Conservation (phyloP, 2,113 vertebrate genomes). For the Bubalus kerabau region DNA sequence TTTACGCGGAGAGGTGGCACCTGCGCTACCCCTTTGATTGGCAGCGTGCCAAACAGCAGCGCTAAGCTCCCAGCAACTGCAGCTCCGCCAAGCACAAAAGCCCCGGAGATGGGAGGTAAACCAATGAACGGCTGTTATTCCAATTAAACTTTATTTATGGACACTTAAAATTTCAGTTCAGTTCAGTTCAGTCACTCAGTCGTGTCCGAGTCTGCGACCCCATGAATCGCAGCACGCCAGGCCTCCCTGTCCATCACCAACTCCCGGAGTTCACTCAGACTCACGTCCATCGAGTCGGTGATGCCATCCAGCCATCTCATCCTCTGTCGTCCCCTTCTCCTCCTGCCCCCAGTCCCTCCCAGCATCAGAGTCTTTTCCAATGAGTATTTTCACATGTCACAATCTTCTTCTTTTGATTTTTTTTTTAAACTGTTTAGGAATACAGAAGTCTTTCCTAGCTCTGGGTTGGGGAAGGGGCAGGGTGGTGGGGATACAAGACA, state of each 20-base stretch:
- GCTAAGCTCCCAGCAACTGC: rapidly evolving
- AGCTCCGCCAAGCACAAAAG: neutral
- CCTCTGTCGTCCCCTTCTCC: too few relatives aligned
- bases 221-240: too few relatives aligned
- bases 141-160: neutral
- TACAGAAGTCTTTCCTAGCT: neutral
- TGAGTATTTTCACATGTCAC: neutral
- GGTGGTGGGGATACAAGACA: neutral
- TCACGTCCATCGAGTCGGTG: too few relatives aligned
- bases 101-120: rapidly evolving
- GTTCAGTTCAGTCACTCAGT: too few relatives aligned
- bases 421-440: neutral
- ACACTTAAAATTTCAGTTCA: neutral
- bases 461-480: neutral
- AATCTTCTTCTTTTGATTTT: neutral
- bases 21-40: rapidly evolving
- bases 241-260: too few relatives aligned
- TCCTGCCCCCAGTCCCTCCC: too few relatives aligned
- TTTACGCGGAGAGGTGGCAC: rapidly evolving
- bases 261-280: too few relatives aligned
- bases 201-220: too few relatives aligned
- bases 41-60: rapidly evolving
- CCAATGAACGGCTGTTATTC: rapidly evolving
- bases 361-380: too few relatives aligned
- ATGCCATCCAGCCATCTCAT: too few relatives aligned